These are phyloP conservation scores for Ceraclea dissimilis DNA, from an alignment of 2,888 invertebrate genomes.

Conservation along the genomic window DNA sequence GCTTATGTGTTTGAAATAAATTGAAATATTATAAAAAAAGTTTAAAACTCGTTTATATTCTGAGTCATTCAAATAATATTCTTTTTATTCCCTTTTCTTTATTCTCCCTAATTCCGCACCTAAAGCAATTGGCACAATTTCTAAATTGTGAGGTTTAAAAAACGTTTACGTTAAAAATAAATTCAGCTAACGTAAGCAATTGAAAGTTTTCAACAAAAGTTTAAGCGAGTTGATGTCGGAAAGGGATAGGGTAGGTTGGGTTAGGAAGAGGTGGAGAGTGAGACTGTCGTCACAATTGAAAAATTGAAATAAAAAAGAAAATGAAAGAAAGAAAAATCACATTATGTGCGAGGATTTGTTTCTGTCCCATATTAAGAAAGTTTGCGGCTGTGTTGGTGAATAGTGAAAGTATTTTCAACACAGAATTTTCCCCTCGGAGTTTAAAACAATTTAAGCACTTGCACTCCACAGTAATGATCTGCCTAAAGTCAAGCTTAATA, in stretches of 20 bases:
- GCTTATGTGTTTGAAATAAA: not conserved
- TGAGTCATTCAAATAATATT: not conserved
- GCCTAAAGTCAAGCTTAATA: constrained; percentile 1
- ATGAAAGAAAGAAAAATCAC: constrained; percentile 12
- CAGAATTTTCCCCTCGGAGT: constrained; percentile 10
- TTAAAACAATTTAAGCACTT: constrained; percentile 9
- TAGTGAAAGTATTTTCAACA: constrained; percentile 11
- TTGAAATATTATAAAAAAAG: not conserved
- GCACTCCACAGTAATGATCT: constrained; percentile 9
- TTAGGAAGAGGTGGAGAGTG: not conserved
- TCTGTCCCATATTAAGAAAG: constrained; percentile 20
- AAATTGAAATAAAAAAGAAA: constrained; percentile 12
- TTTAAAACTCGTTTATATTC: not conserved
- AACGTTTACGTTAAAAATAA: constrained; percentile 17
- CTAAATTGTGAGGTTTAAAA: constrained; percentile 11
- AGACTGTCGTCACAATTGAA: constrained; percentile 17
- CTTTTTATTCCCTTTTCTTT: not conserved
- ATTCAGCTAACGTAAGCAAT: constrained; percentile 16
- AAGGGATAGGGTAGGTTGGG: constrained; percentile 2
- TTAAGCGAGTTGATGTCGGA: constrained; percentile 12
- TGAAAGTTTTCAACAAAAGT: constrained; percentile 12
- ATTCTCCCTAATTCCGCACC: not conserved
- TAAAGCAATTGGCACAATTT: constrained; percentile 2
- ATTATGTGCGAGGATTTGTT: constrained; percentile 18
- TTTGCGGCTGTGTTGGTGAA: constrained; percentile 10